Evolutionary conservation across 1,140 invertebrate genomes (phyloP), one percentile per base, ranked within the genome.

Genomic region (Wasmannia auropunctata): DNA sequence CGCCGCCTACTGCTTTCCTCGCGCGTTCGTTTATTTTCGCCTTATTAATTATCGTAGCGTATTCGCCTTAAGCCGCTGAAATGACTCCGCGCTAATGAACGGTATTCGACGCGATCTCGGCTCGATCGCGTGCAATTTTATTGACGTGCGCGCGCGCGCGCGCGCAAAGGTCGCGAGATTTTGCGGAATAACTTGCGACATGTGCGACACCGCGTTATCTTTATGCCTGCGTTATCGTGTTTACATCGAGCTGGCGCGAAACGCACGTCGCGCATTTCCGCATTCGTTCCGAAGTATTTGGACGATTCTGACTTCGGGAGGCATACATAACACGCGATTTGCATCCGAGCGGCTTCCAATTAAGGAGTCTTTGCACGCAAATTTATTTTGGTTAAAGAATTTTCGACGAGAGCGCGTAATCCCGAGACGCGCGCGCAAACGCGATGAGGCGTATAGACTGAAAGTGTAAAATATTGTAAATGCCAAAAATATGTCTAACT

Each of bases 31-130:
- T 79, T 34, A 56, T 81, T 72, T 81, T 43, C 14, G 67, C 58
- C 8, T 72, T 58, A 72, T 81, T 81, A 81, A 81, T 81, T 81
- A 34, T 58, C 79, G 19, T 25, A 81, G 19, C 37, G 22, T 56
- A 0, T 56, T 40, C 2, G 8, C 11, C 22, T 46, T 28, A 16
- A 11, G 8, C 7, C 54, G 4, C 16, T 16, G 28, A 28, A 67
- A 69, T 16, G 49, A 10, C 40, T 70, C 25, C 16, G n/a, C 37
- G n/a, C 2, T 81, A 70, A 81, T 31, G 65, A 81, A 81, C 22
- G 51, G 79, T n/a, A 81, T 58, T 28, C 34, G 34, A 72, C 2
- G 14, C 28, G n/a, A 40, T 11, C 58, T 49, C 58, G 22, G n/a
- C 7, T 3, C 43, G 19, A 25, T 49, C 43, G 31, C 10, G 37